Percentiles rank a stretch among this genome's conserved stretches.
Conservation (phyloP, 2,113 vertebrate genomes). For the Leiothrix lutea region DNA sequence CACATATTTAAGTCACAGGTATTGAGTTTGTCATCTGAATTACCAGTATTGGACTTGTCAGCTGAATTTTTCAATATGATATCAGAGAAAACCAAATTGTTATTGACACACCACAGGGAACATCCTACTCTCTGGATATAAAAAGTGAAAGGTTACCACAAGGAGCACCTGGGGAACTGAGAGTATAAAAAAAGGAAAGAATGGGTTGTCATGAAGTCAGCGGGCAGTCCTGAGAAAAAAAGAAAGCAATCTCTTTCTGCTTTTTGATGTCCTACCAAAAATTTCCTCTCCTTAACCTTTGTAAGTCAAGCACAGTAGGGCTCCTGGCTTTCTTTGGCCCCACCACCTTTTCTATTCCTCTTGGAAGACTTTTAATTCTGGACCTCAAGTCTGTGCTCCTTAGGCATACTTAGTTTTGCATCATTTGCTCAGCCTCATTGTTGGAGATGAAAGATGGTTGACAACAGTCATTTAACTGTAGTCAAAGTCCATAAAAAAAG, state of each 20-base stretch:
- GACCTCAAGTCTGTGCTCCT: neutral
- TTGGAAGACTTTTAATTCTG: neutral
- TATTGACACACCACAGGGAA: neutral
- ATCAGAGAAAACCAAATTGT: conserved; percentile 3
- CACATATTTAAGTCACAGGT: neutral
- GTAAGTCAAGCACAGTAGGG: neutral
- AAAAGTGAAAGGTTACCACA: neutral
- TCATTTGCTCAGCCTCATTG: neutral
- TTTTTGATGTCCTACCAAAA: neutral
- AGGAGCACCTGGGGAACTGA: neutral
- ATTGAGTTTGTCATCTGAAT: neutral
- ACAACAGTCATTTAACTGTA: neutral
- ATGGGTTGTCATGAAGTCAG: neutral
- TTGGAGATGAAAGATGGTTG: neutral
- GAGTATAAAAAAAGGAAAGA: neutral
- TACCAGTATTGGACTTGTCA: neutral
- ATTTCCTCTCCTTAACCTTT: neutral
- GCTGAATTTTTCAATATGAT: neutral
- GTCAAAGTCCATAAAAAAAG: neutral
- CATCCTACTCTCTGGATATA: neutral
- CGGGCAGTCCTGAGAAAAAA: neutral
- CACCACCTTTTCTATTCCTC: neutral
- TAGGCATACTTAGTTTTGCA: neutral
- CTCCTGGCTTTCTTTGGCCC: neutral
- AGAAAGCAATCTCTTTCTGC: neutral